Base-by-base conservation (phyloP, 2,797 vertebrate genomes). In the Poeciliopsis infans region DNA sequence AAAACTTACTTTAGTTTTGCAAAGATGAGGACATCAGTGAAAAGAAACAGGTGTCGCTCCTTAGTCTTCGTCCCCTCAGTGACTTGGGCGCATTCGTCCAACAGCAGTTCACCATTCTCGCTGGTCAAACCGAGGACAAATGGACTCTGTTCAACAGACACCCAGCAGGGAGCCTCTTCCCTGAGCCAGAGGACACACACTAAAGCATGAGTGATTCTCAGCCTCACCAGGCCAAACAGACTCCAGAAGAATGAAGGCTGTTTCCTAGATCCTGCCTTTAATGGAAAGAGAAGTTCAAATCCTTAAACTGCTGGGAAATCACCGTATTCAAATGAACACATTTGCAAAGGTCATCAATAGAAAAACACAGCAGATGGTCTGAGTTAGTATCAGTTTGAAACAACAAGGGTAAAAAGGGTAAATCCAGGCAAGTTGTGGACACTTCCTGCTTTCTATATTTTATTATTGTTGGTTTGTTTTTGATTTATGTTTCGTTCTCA, bases 41-140 rank as follows among this genome's bases (percentile, higher is more conserved):
- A 96, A 76, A 96, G 95, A 85, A 97, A 96, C 25, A 95, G 87
- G 80, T 94, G 94, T 79, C 92, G 92, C 59, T 95, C 85, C 25
- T 87, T 91, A 77, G 93, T 95, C 87, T 95, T 94, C 1, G 86
- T 82, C 75, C 92, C 91, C 84, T 95, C 93, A 0, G 90, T 96
- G 55, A 96, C 88, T 55, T 95, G 92, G 39, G 94, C 88, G 0
- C 86, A 87, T 43, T 95, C 93, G 3, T 96, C 94, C 87, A 96
- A 87, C 80, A 95, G 85, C 78, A 95, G 90, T 57, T 94, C 86
- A 3, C 93, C 93, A 41, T 94, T 92, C 84, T 95, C 92, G 16
- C 83, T 81, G 57, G 89, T 89, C 73, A 96, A 88, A 73, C 95
- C 94, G 15, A 95, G 89, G 81, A 96, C 94, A 11, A 96, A 96